Conservation (phyloP, 2,797 vertebrate genomes). For the Sebastes minor region DNA sequence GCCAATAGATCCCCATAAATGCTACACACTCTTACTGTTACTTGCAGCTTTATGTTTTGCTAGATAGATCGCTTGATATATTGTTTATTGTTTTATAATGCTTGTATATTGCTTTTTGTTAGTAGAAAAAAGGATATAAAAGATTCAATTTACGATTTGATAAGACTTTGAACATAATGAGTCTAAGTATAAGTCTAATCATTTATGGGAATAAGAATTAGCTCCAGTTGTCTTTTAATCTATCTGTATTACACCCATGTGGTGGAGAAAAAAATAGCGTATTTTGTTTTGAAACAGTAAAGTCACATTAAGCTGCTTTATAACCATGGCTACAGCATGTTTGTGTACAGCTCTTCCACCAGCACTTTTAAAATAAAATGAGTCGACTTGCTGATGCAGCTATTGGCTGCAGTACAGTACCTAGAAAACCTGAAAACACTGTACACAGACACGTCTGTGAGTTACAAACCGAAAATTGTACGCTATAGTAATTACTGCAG, state of each 20-base stretch:
- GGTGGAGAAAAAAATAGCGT: background rate
- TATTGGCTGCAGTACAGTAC: constrained; percentile 9
- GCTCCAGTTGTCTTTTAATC: background rate
- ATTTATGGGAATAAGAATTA: background rate
- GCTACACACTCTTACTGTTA: too few species aligned
- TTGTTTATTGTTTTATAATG: too few species aligned
- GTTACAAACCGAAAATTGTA: constrained; percentile 42
- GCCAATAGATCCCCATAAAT: too few species aligned
- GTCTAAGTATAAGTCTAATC: background rate
- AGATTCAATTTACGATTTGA: background rate
- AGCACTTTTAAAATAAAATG: constrained; percentile 14
- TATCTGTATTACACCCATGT: background rate
- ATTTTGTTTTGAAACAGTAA: background rate
- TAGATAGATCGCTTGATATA: background rate
- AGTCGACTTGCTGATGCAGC: constrained; percentile 40
- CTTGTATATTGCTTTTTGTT: background rate
- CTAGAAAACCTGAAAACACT: constrained; percentile 39
- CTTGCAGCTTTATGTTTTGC: background rate
- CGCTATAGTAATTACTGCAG: constrained; percentile 59
- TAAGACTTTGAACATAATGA: background rate
- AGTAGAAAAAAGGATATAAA: background rate
- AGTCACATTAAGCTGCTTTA: background rate
- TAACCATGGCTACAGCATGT: background rate
- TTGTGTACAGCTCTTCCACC: background rate
- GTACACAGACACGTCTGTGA: constrained; percentile 40